phyloP scores from a whole-genome alignment of 2,888 invertebrate genomes.

The Eupeodes luniger region DNA sequence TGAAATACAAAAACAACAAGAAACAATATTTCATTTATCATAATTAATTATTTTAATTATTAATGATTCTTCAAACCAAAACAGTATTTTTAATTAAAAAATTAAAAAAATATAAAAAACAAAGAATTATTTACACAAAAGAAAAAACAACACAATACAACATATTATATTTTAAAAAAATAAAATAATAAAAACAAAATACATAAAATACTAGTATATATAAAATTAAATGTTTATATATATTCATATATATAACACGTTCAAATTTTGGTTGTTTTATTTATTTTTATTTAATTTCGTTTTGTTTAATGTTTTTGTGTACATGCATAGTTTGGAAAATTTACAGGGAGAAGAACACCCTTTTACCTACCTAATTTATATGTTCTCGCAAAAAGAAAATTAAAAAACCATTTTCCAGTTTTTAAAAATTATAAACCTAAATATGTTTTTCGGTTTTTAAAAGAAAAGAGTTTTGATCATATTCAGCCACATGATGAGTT shows the following conservation, averaged over 20 bases:
- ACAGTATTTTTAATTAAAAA: conserved; percentile 66
- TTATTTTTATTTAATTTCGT: conserved; percentile 39
- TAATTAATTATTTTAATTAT: conserved; percentile 20
- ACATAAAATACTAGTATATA: conserved; percentile 26
- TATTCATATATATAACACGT: conserved; percentile 32
- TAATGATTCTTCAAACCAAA: conserved; percentile 56
- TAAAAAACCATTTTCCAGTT: no score
- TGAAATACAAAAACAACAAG: background rate
- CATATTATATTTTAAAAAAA: conserved; percentile 62
- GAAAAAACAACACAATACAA: conserved; percentile 45
- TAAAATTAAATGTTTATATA: conserved; percentile 51
- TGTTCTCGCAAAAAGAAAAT: no score
- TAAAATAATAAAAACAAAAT: conserved; percentile 50
- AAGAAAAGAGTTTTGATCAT: no score
- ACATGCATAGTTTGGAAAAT: background rate
- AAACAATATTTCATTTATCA: conserved; percentile 36
- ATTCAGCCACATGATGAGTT: no score
- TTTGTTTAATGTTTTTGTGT: background rate
- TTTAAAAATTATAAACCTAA: no score
- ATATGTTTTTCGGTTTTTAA: no score
- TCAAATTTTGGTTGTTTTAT: conserved; percentile 57
- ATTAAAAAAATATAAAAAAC: conserved; percentile 20
- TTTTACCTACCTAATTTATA: background rate
- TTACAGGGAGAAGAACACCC: conserved; percentile 10
- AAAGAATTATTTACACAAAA: conserved; percentile 68